These are phyloP conservation scores for Oncorhynchus nerka DNA, from an alignment of 2,113 vertebrate genomes.

Conservation along the genomic window DNA sequence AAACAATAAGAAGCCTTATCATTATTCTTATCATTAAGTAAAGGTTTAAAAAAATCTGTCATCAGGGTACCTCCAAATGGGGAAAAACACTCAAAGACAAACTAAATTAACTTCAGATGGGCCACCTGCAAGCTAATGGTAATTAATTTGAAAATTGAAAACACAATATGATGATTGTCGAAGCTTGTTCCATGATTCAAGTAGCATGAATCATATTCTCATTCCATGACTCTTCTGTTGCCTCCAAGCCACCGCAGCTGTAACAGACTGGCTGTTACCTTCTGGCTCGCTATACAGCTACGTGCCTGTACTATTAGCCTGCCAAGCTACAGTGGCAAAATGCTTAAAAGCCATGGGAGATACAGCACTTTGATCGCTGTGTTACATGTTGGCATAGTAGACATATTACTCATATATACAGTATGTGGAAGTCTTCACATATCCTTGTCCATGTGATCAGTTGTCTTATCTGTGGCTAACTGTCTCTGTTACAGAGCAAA, in stretches of 20 bases:
- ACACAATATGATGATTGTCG: too few relatives aligned
- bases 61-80: too few relatives aligned
- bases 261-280: background rate
- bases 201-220: too few relatives aligned
- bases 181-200: too few relatives aligned
- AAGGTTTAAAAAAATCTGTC: too few relatives aligned
- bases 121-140: too few relatives aligned
- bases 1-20: too few relatives aligned
- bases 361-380: constrained; percentile 29
- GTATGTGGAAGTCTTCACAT: constrained; percentile 60
- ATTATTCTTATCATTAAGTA: too few relatives aligned
- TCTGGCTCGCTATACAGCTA: background rate
- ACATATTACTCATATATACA: constrained; percentile 35
- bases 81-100: too few relatives aligned
- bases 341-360: constrained; percentile 6
- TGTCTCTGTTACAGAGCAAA: constrained; percentile 36
- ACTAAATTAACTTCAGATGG: too few relatives aligned
- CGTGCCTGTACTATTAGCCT: background rate
- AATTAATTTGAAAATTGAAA: too few relatives aligned
- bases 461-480: constrained; percentile 33
- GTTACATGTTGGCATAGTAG: constrained; percentile 12
- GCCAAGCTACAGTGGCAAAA: background rate
- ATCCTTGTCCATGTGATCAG: constrained; percentile 25
- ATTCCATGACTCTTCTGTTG: too few relatives aligned
- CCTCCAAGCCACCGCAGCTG: background rate